phyloP scores from a whole-genome alignment of 2,113 vertebrate genomes.

The Lipophrys pholis region DNA sequence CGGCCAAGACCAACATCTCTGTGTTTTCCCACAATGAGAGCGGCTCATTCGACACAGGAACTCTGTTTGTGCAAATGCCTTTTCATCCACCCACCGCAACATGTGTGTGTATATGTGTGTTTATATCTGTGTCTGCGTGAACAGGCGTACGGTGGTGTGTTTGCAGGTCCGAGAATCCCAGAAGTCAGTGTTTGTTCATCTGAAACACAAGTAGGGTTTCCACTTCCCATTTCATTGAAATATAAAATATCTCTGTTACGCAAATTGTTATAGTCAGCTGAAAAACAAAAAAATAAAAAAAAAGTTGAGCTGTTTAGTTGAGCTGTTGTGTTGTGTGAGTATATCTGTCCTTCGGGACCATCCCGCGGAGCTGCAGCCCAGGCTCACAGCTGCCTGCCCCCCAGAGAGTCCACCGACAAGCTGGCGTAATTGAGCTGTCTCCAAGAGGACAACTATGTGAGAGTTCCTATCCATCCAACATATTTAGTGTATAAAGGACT shows the following conservation, averaged over 20 bases:
- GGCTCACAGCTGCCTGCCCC: slow-evolving; percentile 60
- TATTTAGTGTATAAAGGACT: too few relatives aligned
- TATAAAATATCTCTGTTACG: slow-evolving; percentile 1
- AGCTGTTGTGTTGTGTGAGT: slow-evolving; percentile 36
- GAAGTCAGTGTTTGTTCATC: slow-evolving; percentile 60
- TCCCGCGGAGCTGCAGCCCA: slow-evolving; percentile 61
- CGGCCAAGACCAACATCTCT: slow-evolving; percentile 75
- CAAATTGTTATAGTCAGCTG: background rate
- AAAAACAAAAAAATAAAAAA: background rate
- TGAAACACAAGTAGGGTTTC: slow-evolving; percentile 38
- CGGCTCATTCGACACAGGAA: slow-evolving; percentile 66
- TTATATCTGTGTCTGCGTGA: slow-evolving; percentile 27
- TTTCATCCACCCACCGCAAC: slow-evolving; percentile 73
- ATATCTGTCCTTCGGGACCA: slow-evolving; percentile 51
- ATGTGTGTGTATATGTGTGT: slow-evolving; percentile 50
- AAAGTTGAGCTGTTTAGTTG: background rate
- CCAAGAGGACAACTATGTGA: slow-evolving; percentile 24
- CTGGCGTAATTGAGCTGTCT: slow-evolving; percentile 62
- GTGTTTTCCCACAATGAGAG: slow-evolving; percentile 77
- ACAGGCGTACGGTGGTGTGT: slow-evolving; percentile 32
- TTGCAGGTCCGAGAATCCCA: slow-evolving; percentile 48
- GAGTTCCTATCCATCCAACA: too few relatives aligned
- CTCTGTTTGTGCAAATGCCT: slow-evolving; percentile 64
- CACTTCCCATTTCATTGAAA: slow-evolving; percentile 31
- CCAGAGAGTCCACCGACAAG: slow-evolving; percentile 44